Base-by-base conservation (phyloP, 2,888 invertebrate species). In the Stenodema calcarata region DNA sequence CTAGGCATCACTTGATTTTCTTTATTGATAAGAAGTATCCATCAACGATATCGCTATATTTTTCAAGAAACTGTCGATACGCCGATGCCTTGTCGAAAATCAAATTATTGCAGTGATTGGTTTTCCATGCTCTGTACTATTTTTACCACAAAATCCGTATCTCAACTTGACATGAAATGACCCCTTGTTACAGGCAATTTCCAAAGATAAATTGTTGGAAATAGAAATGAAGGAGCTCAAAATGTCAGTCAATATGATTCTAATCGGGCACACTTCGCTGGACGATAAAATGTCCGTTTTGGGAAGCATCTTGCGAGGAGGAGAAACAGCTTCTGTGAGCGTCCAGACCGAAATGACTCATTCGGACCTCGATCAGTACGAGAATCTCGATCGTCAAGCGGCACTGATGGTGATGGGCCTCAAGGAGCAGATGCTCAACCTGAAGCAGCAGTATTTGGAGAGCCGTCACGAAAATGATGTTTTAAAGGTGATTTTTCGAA, bases 351-450 rank as follows among this genome's bases (percentile, higher is more conserved):
- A 76, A 16, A 41, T 76, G 50, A 50, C 78, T 16, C 47, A 86
- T 54, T 78, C 86, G 14, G 86, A 78, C n/a, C 41, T 86, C 27
- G 42, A 86, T 28, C 44, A 86, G 76, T 86, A 86, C 78, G 86
- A 86, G 16, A 30, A 41, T 41, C 35, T 86, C 11, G 86, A 86
- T 23, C 28, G 78, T 41, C 54, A 86, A 79, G 86, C 86, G 14
- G 78, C 86, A 6, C 35, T 86, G 41, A 54, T 86, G 78, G 62
- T 86, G 78, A 76, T 86, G 75, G 78, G 78, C 27, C 86, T 86
- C 27, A 44, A 54, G 35, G 86, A 86, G 69, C 54, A 86, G 35
- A 30, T 86, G 54, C 42, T 86, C n/a, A 62, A 76, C 12, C 18
- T 86, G 62, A 86, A 78, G 78, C 78, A 86, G 41, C 76, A 86